Evolutionary conservation across 2,888 invertebrate species (phyloP).

Genomic region (Tolmerus cingulatus): DNA sequence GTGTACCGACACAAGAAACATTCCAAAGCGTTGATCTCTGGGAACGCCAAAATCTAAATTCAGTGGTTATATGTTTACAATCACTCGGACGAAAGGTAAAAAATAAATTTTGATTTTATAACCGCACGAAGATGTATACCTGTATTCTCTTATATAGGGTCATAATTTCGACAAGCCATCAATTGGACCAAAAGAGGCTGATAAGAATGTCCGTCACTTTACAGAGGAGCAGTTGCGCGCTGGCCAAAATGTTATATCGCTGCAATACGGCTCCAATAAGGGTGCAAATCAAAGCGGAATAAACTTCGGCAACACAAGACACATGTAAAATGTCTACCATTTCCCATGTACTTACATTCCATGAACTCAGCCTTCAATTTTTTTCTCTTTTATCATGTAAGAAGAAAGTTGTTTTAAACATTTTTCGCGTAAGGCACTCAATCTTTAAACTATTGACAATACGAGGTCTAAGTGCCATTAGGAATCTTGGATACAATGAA

Average conservation of each 20-base stretch:
- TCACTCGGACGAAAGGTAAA: conserved; percentile 92
- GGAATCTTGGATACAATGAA: conserved; percentile 3
- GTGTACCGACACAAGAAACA: conserved; percentile 92
- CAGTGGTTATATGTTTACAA: conserved; percentile 93
- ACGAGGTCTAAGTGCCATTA: conserved; percentile 19
- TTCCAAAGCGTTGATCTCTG: conserved; percentile 98
- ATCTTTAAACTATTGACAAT: conserved; percentile 10
- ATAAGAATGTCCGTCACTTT: conserved; percentile 93
- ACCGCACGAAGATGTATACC: background rate
- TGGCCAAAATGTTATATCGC: conserved; percentile 90
- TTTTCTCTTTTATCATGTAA: background rate
- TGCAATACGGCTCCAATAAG: conserved; percentile 97
- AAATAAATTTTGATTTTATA: background rate
- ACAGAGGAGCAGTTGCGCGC: conserved; percentile 93
- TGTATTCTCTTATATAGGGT: conserved; percentile 66
- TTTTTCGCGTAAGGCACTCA: conserved; percentile 9
- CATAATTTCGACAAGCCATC: conserved; percentile 83
- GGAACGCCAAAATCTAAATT: conserved; percentile 95
- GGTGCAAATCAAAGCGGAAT: conserved; percentile 96
- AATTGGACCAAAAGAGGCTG: conserved; percentile 96
- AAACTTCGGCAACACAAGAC: conserved; percentile 96
- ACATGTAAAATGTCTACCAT: conserved; percentile 77
- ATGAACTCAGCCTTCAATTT: background rate
- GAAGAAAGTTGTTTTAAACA: conserved; percentile 4
- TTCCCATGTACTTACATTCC: conserved; percentile 38